Evolutionary conservation across 2,797 vertebrate species (phyloP), one percentile per base, ranked within the genome.

Genomic region (Huso huso): DNA sequence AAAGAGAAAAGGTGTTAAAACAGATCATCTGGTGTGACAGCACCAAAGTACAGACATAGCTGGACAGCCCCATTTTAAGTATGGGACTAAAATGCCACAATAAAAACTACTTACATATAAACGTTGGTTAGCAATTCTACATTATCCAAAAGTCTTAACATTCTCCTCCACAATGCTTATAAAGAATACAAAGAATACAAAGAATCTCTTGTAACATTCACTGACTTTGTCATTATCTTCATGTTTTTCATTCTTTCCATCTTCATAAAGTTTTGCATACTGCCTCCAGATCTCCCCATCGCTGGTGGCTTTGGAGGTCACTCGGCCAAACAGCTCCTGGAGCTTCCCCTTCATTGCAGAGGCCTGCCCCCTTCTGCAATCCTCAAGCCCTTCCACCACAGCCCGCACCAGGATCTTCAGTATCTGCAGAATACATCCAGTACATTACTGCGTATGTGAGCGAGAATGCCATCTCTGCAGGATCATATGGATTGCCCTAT

Each of bases 151-250:
- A 18, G 18, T 18, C 18, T 18, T 18, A 18, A 18, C 18, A 18
- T 18, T 18, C 18, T 18, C 18, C 18, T 18, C 18, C 18, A 18
- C 18, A 1, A 18, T 18, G 18, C 18, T 18, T 18, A 18, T 18
- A 18, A 18, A 2, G 18, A 18, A 18, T 18, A 18, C 18, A 18
- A 18, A 2, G 18, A 18, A 18, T 18, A 18, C 18, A 18, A 18
- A 18, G 18, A 18, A 18, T 18, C 18, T 18, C 18, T 18, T 18
- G 11, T n/a, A 49, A 50, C 12, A 13, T 51, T 12, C 13, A 65
- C 73, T 61, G 48, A 96, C 96, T 90, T 97, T 99, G 48, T 97
- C 88, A 1, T 91, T 87, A 68, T 98, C 94, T 63, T 94, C 92
- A 10, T 72, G 62, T 62, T 73, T 82, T 15, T 75, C 72, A 55